Conservation (phyloP, 2,797 vertebrate species). For the Podarcis lilfordi region DNA sequence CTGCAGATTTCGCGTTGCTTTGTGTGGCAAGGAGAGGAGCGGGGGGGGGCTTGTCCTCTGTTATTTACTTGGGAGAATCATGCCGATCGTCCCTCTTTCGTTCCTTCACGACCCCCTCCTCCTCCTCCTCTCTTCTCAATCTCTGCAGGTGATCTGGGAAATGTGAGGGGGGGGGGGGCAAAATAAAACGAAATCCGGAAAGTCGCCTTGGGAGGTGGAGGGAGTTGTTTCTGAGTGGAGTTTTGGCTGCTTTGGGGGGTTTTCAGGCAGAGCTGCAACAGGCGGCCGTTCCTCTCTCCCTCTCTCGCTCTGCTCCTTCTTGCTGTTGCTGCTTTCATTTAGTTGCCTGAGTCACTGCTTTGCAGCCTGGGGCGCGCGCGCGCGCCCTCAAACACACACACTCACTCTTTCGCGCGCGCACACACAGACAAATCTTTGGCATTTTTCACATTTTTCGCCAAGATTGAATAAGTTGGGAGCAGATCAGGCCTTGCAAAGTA, state of each 20-base stretch:
- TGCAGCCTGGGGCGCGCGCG: slow-evolving; percentile 79
- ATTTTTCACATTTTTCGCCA: slow-evolving; percentile 86
- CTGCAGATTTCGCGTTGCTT: slow-evolving; percentile 50
- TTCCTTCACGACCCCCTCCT: not conserved
- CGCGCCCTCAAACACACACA: not conserved
- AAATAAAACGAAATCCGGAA: not conserved
- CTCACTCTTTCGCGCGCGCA: not conserved
- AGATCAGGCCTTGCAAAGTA: slow-evolving; percentile 59
- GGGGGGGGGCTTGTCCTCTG: slow-evolving; percentile 30
- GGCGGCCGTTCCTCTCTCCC: slow-evolving; percentile 63
- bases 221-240: slow-evolving; percentile 67
- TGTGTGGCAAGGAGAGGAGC: slow-evolving; percentile 61
- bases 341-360: slow-evolving; percentile 81
- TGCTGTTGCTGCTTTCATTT: slow-evolving; percentile 79
- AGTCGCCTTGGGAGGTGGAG: slow-evolving; percentile 36
- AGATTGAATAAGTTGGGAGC: slow-evolving; percentile 80
- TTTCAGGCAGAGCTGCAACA: slow-evolving; percentile 75
- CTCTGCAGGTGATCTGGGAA: slow-evolving; percentile 54
- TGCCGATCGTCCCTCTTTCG: not conserved
- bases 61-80: slow-evolving; percentile 25
- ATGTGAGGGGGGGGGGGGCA: slow-evolving; percentile 24
- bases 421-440: slow-evolving; percentile 80
- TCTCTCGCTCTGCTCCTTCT: slow-evolving; percentile 2
- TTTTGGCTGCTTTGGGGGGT: slow-evolving; percentile 67
- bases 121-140: not conserved